Conservation (phyloP, 2,113 vertebrate genomes). For the Lepisosteus oculatus region DNA sequence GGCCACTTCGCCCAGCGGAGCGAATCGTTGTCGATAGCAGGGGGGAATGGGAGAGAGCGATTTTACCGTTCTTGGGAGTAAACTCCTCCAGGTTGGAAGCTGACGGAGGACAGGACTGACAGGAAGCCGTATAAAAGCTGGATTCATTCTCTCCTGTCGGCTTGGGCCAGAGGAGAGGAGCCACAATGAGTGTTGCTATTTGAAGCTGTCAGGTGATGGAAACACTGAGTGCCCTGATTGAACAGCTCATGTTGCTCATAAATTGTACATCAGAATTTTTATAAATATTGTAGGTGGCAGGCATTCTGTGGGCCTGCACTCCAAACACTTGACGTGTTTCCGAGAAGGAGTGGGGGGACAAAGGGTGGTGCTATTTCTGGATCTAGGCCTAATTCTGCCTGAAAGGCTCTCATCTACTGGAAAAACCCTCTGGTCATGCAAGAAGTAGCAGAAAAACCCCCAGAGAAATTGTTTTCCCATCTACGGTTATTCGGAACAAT, state of each 20-base stretch:
- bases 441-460: too few relatives aligned
- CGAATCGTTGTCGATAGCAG: too few relatives aligned
- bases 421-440: too few relatives aligned
- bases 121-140: constrained; percentile 58
- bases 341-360: background rate
- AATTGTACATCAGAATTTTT: constrained; percentile 70
- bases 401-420: too few relatives aligned
- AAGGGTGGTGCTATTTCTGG: background rate
- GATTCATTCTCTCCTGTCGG: constrained; percentile 55
- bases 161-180: constrained; percentile 45
- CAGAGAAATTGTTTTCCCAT: too few relatives aligned
- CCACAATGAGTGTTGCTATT: constrained; percentile 34
- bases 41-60: too few relatives aligned
- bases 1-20: too few relatives aligned
- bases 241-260: constrained; percentile 69
- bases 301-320: constrained; percentile 34
- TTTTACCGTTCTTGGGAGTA: background rate
- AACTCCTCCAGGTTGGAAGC: constrained; percentile 1
- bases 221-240: constrained; percentile 34
- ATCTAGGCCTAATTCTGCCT: background rate
- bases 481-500: too few relatives aligned
- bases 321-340: constrained; percentile 6
- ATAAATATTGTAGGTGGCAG: constrained; percentile 55
- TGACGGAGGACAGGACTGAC: constrained; percentile 25
- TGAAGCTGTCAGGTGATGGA: constrained; percentile 57